Conservation (phyloP, 1,140 invertebrate species). For the Acarapis woodi region DNA sequence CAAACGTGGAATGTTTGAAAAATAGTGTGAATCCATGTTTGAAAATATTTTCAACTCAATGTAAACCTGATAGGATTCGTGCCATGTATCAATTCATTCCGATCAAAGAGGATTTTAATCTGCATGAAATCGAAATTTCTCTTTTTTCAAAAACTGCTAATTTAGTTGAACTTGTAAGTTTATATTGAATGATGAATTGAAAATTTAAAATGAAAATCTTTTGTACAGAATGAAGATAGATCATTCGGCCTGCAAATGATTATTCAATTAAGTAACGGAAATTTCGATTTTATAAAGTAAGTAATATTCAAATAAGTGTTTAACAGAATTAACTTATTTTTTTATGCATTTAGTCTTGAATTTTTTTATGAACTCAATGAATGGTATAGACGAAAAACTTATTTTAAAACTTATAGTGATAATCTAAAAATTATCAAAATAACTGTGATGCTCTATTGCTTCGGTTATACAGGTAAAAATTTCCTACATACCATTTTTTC, state of each 20-base stretch:
- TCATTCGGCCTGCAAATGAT: slow-evolving; percentile 7
- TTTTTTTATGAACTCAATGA: too few relatives aligned
- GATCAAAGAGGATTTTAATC: slow-evolving; percentile 2
- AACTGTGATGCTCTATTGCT: too few relatives aligned
- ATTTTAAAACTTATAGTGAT: too few relatives aligned
- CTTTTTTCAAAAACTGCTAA: slow-evolving; percentile 11
- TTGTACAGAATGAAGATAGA: slow-evolving; percentile 4
- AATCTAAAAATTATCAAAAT: too few relatives aligned
- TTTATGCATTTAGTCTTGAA: too few relatives aligned
- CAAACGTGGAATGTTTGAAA: slow-evolving; percentile 12
- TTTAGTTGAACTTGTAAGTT: slow-evolving; percentile 11
- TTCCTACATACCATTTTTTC: too few relatives aligned
- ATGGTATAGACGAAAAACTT: too few relatives aligned
- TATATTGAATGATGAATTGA: background rate
- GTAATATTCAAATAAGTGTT: too few relatives aligned
- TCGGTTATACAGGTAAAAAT: too few relatives aligned
- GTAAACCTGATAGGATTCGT: slow-evolving; percentile 12
- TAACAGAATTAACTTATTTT: too few relatives aligned
- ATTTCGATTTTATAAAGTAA: slow-evolving; percentile 2
- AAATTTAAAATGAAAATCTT: background rate
- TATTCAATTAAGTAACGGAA: slow-evolving; percentile 1
- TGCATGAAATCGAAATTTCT: slow-evolving; percentile 10
- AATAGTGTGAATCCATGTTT: slow-evolving; percentile 11
- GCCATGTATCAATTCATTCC: slow-evolving; percentile 14
- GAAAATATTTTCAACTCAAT: slow-evolving; percentile 12